phyloP scores from a whole-genome alignment of 2,797 vertebrate species.

The Epinephelus malabaricus region DNA sequence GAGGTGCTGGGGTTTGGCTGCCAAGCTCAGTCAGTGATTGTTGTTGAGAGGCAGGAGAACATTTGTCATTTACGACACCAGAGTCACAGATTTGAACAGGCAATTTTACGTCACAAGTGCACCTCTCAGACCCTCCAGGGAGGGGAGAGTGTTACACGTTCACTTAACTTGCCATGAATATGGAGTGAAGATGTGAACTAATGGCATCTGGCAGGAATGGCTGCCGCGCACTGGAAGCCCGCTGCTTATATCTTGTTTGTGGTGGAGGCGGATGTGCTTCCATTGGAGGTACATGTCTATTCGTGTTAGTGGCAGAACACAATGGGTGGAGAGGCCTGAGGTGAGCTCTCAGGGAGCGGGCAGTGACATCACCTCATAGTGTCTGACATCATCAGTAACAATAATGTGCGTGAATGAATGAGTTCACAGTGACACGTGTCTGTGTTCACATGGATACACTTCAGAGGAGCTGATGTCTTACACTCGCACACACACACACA shows the following conservation, averaged over 20 bases:
- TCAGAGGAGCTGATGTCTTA: slow-evolving; percentile 6
- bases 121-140: slow-evolving; percentile 26
- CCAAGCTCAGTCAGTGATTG: slow-evolving; percentile 11
- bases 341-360: slow-evolving; percentile 50
- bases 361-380: slow-evolving; percentile 55
- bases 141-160: slow-evolving; percentile 32
- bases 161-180: slow-evolving; percentile 55
- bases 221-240: slow-evolving; percentile 53
- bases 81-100: slow-evolving; percentile 23
- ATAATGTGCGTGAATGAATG: slow-evolving; percentile 40
- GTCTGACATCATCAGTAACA: slow-evolving; percentile 49
- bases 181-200: slow-evolving; percentile 61
- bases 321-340: slow-evolving; percentile 51
- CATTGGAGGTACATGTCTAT: slow-evolving; percentile 58
- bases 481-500: no score
- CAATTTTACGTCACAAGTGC: slow-evolving; percentile 34
- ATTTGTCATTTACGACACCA: slow-evolving; percentile 32
- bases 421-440: slow-evolving; percentile 22
- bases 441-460: neutral
- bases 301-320: slow-evolving; percentile 46
- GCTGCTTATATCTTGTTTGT: slow-evolving; percentile 53
- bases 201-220: slow-evolving; percentile 72
- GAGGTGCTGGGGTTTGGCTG: slow-evolving; percentile 16
- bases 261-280: slow-evolving; percentile 35
- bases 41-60: slow-evolving; percentile 16